A percentile compares a stretch with the other conserved stretches of the same genome.
Evolutionary conservation across 2,113 vertebrate genomes (phyloP).

Genomic region (Cebus imitator): DNA sequence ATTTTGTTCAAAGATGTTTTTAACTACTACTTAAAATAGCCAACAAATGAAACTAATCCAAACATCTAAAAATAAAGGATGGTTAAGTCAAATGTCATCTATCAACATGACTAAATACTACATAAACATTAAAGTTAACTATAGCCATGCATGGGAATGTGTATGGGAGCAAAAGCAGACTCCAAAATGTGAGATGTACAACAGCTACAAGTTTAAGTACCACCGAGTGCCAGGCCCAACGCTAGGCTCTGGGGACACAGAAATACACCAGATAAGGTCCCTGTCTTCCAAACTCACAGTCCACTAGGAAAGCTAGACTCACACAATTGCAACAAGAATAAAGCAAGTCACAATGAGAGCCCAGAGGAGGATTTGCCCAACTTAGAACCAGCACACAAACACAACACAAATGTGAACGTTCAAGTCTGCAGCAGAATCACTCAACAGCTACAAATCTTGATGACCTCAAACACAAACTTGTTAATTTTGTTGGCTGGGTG

Average conservation of each 20-base stretch:
- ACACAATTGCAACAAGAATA: neutral
- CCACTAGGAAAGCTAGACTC: neutral
- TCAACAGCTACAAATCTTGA: neutral
- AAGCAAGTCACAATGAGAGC: neutral
- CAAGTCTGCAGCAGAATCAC: neutral
- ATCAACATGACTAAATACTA: neutral
- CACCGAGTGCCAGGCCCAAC: neutral
- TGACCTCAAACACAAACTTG: neutral
- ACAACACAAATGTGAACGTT: neutral
- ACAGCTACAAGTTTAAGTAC: neutral
- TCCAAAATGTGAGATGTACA: neutral
- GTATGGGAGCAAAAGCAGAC: neutral
- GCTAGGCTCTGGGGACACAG: neutral
- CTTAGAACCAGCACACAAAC: neutral
- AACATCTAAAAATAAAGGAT: constrained; percentile 49
- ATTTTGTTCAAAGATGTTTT: constrained; percentile 28
- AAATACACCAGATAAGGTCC: neutral
- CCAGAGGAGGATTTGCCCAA: neutral
- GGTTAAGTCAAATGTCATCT: neutral
- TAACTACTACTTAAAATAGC: constrained; percentile 8
- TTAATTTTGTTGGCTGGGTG: neutral
- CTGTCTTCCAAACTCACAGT: neutral
- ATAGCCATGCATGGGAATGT: neutral
- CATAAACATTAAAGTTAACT: constrained; percentile 33
- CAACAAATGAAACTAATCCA: constrained; percentile 46